Percentiles rank a stretch among this genome's conserved stretches.
These are phyloP conservation scores for Percina caprodes DNA, from an alignment of 2,113 vertebrate genomes.

Conservation along the genomic window DNA sequence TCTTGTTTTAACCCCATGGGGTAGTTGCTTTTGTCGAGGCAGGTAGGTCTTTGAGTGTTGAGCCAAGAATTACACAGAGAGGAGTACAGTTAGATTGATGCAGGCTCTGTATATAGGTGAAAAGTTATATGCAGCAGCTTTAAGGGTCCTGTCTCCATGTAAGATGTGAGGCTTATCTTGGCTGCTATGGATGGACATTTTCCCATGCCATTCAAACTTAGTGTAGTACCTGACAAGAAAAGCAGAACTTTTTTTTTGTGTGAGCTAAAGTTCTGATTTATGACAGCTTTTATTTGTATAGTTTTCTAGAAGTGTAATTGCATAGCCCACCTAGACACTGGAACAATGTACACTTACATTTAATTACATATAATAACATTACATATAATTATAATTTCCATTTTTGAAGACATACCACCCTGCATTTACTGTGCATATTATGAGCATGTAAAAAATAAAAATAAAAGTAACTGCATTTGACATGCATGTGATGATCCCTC, in stretches of 20 bases:
- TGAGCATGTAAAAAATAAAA: too few species aligned
- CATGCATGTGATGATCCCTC: too few species aligned
- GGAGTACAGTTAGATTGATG: conserved; percentile 6
- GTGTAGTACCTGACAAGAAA: background rate
- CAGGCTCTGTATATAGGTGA: background rate
- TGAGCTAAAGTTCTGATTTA: background rate
- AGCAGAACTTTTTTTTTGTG: background rate
- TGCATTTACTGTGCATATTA: too few species aligned
- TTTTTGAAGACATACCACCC: too few species aligned
- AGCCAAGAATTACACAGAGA: conserved; percentile 23
- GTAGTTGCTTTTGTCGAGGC: background rate
- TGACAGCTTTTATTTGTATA: background rate
- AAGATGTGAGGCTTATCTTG: conserved; percentile 23
- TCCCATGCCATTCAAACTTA: background rate
- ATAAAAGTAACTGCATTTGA: too few species aligned
- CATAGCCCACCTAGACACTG: background rate
- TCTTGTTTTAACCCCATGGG: background rate
- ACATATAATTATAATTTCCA: background rate
- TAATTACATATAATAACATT: background rate
- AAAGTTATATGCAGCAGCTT: background rate
- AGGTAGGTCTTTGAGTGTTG: conserved; percentile 7
- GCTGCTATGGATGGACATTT: background rate
- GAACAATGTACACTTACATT: background rate
- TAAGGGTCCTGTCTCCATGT: background rate
- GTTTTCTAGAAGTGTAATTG: background rate